phyloP scores from a whole-genome alignment of 2,797 vertebrate species.

The Coendou prehensilis region DNA sequence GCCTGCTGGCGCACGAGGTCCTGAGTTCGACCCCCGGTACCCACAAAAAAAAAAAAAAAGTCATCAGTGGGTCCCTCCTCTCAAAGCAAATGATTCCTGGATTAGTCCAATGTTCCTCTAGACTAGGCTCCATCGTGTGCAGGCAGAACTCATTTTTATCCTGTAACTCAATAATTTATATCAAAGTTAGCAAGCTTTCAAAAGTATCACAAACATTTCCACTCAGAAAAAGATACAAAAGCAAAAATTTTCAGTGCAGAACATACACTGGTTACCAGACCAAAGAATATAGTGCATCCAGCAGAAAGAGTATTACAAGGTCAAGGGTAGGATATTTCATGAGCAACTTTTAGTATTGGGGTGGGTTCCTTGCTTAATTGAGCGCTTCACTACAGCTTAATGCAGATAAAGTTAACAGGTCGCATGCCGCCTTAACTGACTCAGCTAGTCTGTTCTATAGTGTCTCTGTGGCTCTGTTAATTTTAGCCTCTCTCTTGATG shows the following conservation, averaged over 20 bases:
- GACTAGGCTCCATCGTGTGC: conserved; percentile 11
- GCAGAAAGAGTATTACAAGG: not conserved
- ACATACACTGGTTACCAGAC: not conserved
- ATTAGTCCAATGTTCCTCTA: conserved; percentile 23
- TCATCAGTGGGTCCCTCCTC: not conserved
- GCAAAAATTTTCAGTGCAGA: not conserved
- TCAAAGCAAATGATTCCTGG: conserved; percentile 23
- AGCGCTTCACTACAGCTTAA: not conserved
- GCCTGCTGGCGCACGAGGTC: no score
- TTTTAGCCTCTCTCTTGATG: not conserved
- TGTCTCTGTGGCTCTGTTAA: not conserved
- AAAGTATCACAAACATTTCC: not conserved
- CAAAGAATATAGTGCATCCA: not conserved
- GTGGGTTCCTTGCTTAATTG: not conserved
- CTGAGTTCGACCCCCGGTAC: no score
- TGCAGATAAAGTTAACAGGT: not conserved
- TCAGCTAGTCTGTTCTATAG: not conserved
- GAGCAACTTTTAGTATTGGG: not conserved
- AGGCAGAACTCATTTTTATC: not conserved
- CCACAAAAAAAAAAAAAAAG: no score
- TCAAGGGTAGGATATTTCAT: not conserved
- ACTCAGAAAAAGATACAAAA: conserved; percentile 37
- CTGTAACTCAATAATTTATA: not conserved
- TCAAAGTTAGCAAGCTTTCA: conserved; percentile 14
- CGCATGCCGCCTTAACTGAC: not conserved